Evolutionary conservation across 2,888 invertebrate genomes (phyloP).

Genomic region (Drosophila barbarae): DNA sequence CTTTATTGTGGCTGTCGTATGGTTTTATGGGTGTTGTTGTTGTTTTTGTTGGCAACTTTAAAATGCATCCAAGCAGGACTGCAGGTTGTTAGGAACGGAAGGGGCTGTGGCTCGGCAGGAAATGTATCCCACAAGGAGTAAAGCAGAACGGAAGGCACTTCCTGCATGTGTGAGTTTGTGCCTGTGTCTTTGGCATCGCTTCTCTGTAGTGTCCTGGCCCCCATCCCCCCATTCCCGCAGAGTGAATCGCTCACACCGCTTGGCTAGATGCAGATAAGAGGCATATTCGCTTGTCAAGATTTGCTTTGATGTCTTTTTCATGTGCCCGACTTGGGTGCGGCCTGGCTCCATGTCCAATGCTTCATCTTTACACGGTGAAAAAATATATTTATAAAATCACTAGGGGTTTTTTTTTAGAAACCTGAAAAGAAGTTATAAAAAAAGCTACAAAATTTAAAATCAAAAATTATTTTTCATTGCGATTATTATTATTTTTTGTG

Average conservation of each 20-base stretch:
- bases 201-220: conserved; percentile 12
- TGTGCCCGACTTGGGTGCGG: conserved; percentile 66
- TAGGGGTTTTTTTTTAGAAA: not conserved
- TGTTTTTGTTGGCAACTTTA: conserved; percentile 54
- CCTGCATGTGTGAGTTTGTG: conserved; percentile 27
- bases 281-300: conserved; percentile 66
- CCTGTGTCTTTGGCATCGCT: conserved; percentile 34
- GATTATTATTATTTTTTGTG: too few species aligned
- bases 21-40: conserved; percentile 25
- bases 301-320: conserved; percentile 73
- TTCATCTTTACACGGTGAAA: conserved; percentile 16
- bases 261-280: conserved; percentile 65
- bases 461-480: too few species aligned
- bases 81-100: conserved; percentile 12
- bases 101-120: conserved; percentile 45
- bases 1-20: conserved; percentile 30
- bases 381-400: not conserved
- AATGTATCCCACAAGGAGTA: conserved; percentile 62
- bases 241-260: conserved; percentile 7
- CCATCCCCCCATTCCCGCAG: not conserved
- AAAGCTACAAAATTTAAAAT: too few species aligned
- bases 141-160: conserved; percentile 45
- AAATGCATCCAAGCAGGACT: conserved; percentile 53
- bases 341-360: conserved; percentile 56
- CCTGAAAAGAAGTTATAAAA: too few species aligned